Conservation (phyloP, 2,888 invertebrate genomes). For the Lepidochrysops patricia region DNA sequence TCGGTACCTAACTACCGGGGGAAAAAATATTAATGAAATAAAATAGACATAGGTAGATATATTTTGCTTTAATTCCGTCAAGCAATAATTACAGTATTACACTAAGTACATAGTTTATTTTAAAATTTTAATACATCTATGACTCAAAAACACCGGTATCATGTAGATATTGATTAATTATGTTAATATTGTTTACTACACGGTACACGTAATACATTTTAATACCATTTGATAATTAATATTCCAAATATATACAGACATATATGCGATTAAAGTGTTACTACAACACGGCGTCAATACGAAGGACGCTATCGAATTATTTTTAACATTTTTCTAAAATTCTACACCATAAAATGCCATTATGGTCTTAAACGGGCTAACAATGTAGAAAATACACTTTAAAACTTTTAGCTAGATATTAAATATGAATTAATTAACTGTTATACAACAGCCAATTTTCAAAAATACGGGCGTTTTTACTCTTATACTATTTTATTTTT, state of each 20-base stretch:
- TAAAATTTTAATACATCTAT: constrained; percentile 24
- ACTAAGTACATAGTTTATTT: constrained; percentile 34
- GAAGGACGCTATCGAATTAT: neutral
- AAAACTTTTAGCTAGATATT: neutral
- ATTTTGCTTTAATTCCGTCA: constrained; percentile 56
- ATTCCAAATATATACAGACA: neutral
- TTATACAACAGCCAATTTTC: too few species aligned
- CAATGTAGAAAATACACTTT: neutral
- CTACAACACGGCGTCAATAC: neutral
- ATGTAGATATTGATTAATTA: neutral
- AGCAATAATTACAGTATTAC: constrained; percentile 50
- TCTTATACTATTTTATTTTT: neutral
- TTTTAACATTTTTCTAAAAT: neutral
- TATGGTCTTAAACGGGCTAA: too few species aligned
- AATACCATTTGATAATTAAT: neutral
- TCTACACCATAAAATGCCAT: neutral
- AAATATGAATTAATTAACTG: too few species aligned
- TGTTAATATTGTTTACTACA: constrained; percentile 7
- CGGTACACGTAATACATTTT: neutral
- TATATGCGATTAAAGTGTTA: neutral
- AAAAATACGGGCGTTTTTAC: too few species aligned
- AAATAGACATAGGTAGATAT: constrained; percentile 33
- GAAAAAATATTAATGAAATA: constrained; percentile 2
- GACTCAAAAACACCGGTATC: constrained; percentile 4
- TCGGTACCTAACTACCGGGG: neutral